These are phyloP conservation scores for Muricea muricata DNA, from an alignment of 92 coral and sea anemone genomes.

Conservation along the genomic window DNA sequence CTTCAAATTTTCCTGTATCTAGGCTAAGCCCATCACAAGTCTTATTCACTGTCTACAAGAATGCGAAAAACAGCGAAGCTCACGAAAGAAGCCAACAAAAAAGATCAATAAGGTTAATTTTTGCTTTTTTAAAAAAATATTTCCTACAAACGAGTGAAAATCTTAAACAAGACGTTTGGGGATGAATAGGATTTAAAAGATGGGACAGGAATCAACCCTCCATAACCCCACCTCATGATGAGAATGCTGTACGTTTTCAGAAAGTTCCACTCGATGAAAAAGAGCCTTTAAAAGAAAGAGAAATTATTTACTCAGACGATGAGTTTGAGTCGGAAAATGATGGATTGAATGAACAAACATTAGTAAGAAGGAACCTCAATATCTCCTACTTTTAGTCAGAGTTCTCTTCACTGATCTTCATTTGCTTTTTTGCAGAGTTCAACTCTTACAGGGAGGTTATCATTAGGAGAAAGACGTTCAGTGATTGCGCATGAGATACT, in stretches of 20 bases:
- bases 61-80: slow-evolving; percentile 17
- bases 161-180: too few relatives aligned
- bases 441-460: slow-evolving; percentile 38
- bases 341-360: not conserved
- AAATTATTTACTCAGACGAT: not conserved
- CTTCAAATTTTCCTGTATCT: not conserved
- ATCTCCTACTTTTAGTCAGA: too few relatives aligned
- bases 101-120: not conserved
- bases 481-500: slow-evolving; percentile 81
- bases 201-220: too few relatives aligned
- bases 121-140: too few relatives aligned
- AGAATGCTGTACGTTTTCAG: too few relatives aligned
- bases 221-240: too few relatives aligned
- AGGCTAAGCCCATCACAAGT: slow-evolving; percentile 18
- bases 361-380: not conserved
- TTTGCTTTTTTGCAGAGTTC: slow-evolving; percentile 20
- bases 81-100: slow-evolving; percentile 8
- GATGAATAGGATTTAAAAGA: too few relatives aligned
- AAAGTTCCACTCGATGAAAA: slow-evolving; percentile 26
- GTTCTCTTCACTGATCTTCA: too few relatives aligned
- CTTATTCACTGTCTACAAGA: slow-evolving; percentile 32
- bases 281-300: slow-evolving; percentile 1
- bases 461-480: slow-evolving; percentile 74
- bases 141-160: too few relatives aligned
- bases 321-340: slow-evolving; percentile 1